Base-by-base conservation (phyloP, 2,797 vertebrate genomes). In the Apodemus agrarius region DNA sequence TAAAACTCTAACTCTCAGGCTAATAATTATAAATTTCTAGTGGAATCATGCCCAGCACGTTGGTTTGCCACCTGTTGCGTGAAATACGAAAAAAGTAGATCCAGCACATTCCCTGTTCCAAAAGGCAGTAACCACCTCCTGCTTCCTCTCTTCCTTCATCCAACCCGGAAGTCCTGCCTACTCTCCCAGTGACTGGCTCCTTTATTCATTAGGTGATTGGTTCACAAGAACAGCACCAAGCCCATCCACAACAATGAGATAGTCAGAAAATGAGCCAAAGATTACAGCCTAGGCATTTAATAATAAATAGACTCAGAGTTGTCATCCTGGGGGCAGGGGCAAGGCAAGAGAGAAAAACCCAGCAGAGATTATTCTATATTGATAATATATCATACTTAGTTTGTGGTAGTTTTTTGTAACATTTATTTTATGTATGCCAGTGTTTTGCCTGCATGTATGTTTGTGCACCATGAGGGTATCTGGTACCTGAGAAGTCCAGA, bases 341-440 rank as follows among this genome's bases (percentile, higher is more conserved):
- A 34, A 69, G 16, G 67, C 34, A 69, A 69, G 34, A 69, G 34
- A 69, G 34, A 69, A 99, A 99, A 99, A 99, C 4, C 99, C 99
- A 99, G 99, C 99, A 99, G 99, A 99, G 16, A 34, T 34, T 99
- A 99, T 99, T 99, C 99, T 98, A 99, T 98, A 98, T 99, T 98
- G 98, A 98, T 99, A 99, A 98, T 98, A 99, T 98, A 93, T 99
- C 98, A 98, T 98, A 98, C 98, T 98, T 98, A 98, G 98, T 99
- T 99, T 98, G 98, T 99, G 98, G 98, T 4, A 40, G 26, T 16
- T 2, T 98, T 98, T 99, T 99, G 67, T 99, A 99, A 96, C 97
- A 98, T 98, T 96, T 97, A 97, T 98, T 99, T 84, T 65, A 84
- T 83, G 31, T 11, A 40, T 43, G 40, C 10, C 7, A 14, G 57